Conservation (phyloP, 1,140 invertebrate genomes). For the Chlorops oryzae region DNA sequence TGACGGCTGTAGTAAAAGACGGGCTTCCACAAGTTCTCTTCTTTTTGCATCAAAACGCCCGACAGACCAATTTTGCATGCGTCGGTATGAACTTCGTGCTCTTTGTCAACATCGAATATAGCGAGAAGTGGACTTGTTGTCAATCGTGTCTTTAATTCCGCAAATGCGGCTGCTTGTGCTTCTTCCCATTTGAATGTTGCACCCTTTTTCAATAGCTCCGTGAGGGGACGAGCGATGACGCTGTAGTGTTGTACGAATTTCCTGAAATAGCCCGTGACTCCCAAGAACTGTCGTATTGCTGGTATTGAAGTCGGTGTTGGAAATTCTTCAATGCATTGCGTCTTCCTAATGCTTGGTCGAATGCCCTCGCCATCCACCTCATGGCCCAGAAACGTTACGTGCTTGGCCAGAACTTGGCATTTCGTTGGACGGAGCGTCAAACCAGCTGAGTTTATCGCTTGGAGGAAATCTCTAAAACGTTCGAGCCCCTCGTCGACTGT, state of each 20-base stretch:
- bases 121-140: too few species aligned
- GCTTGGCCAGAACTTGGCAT: neutral
- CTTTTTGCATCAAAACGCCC: too few species aligned
- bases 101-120: too few species aligned
- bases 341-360: slow-evolving; percentile 30
- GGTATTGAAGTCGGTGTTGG: slow-evolving; percentile 27
- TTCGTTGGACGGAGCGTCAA: slow-evolving; percentile 13
- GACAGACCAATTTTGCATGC: too few species aligned
- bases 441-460: slow-evolving; percentile 10
- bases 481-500: slow-evolving; percentile 21
- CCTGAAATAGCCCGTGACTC: slow-evolving; percentile 40
- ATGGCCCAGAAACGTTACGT: slow-evolving; percentile 15
- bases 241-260: slow-evolving; percentile 34
- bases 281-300: slow-evolving; percentile 33
- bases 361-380: slow-evolving; percentile 28
- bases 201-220: slow-evolving; percentile 24
- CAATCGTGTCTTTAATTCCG: neutral
- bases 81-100: too few species aligned
- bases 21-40: too few species aligned
- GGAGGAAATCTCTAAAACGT: slow-evolving; percentile 18
- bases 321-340: slow-evolving; percentile 34
- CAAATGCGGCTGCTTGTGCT: neutral
- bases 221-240: slow-evolving; percentile 23
- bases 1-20: slow-evolving; percentile 5
- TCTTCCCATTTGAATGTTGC: neutral